Percentiles rank a stretch among this genome's conserved stretches.
These are phyloP conservation scores for Alligator mississippiensis DNA, from an alignment of 2,113 vertebrate genomes.

Conservation along the genomic window DNA sequence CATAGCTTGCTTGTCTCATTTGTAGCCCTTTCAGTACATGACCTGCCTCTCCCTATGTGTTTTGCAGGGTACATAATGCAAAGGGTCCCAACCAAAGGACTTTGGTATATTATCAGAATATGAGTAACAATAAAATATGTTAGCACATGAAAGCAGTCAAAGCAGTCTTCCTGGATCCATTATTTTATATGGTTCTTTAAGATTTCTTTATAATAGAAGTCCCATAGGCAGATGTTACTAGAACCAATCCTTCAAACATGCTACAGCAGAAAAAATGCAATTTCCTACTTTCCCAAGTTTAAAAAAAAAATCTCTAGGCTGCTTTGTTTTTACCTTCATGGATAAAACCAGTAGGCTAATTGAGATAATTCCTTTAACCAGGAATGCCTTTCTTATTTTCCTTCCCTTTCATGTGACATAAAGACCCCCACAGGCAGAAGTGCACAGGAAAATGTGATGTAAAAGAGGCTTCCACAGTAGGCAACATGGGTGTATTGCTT, in stretches of 20 bases:
- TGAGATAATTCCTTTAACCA: slow-evolving; percentile 3
- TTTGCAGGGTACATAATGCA: not conserved
- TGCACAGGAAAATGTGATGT: no score
- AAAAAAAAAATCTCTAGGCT: not conserved
- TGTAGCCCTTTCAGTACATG: not conserved
- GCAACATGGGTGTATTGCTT: no score
- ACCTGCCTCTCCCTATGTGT: not conserved
- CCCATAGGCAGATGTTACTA: not conserved
- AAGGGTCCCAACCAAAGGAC: not conserved
- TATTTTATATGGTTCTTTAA: not conserved
- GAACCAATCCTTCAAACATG: not conserved
- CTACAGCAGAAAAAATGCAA: not conserved
- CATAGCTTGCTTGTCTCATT: not conserved
- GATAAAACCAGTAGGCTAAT: slow-evolving; percentile 11
- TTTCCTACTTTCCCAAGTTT: not conserved
- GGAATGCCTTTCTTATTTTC: not conserved
- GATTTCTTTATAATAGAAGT: not conserved
- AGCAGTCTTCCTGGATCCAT: not conserved
- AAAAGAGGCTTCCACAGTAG: no score
- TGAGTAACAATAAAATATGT: not conserved
- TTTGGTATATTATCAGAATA: not conserved
- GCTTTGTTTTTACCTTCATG: not conserved
- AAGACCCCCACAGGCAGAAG: not conserved
- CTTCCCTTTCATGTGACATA: not conserved
- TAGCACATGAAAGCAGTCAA: not conserved